Evolutionary conservation across 2,888 invertebrate species (phyloP), one percentile per base, ranked within the genome.

Genomic region (Euplexia lucipara): DNA sequence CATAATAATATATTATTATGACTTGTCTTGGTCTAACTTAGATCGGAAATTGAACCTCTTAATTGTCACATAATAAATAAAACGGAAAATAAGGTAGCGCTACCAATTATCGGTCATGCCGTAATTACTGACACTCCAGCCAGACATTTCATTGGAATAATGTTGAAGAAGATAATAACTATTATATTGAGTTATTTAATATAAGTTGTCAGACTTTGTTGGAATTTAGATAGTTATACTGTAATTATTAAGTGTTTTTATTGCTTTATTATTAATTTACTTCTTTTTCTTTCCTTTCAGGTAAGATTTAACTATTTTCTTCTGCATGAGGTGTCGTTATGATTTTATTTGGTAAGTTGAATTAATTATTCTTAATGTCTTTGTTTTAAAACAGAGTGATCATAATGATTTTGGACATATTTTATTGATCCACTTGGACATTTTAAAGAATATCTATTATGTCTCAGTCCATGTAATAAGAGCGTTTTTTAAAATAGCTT

Each of bases 31-130:
- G 9, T 41, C 16, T 62, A 47, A 48, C 63, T 47, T 22, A 37
- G 7, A 70, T 57, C 59, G 64, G 80, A 78, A 79, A 79, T 67
- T 16, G n/a, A 62, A 48, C 20, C 49, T 35, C 18, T 41, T 63
- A 76, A 72, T 63, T 76, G 61, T 67, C 63, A 70, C 44, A 26
- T 54, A 18, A 61, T 65, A 61, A 67, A 66, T 65, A 56, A 48
- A n/a, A 37, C 35, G 7, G 32, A 51, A 45, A 51, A 51, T 71
- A 47, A 48, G 56, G 61, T 58, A 58, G 64, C 49, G 16, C 45
- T 37, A 51, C 63, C 49, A 39, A 59, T 56, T 66, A 66, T 53
- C 22, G 30, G 41, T 16, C 22, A n/a, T 22, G 9, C 30, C 18
- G 35, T 45, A 44, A 54, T 59, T 67, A 75, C 58, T 63, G 75